These are phyloP conservation scores for Falco rusticolus DNA, from an alignment of 2,797 vertebrate genomes.

Conservation along the genomic window DNA sequence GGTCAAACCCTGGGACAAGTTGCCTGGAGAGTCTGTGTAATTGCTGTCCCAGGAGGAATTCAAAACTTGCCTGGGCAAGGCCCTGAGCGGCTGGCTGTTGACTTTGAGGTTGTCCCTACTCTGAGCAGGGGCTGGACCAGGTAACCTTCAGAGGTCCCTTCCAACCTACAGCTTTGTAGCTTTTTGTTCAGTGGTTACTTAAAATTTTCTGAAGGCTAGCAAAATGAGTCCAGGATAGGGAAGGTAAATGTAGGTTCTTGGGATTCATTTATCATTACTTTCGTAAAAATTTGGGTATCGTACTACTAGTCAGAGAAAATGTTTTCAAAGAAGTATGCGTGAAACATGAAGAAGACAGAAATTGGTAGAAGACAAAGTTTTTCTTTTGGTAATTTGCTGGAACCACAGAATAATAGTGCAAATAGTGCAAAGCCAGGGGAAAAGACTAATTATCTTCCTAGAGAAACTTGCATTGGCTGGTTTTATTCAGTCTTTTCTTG, in stretches of 20 bases:
- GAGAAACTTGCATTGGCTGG: background rate
- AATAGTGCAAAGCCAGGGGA: background rate
- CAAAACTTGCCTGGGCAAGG: slow-evolving; percentile 12
- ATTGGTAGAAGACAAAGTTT: background rate
- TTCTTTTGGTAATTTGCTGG: background rate
- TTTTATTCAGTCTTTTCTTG: background rate
- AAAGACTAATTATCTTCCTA: background rate
- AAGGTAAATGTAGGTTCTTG: background rate
- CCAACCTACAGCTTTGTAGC: background rate
- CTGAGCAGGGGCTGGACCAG: background rate
- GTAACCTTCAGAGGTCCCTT: background rate
- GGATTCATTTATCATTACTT: background rate
- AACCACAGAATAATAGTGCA: background rate
- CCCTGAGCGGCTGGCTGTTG: background rate
- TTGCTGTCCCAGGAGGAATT: background rate
- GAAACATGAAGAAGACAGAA: background rate
- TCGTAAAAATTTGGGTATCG: background rate
- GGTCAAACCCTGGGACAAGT: slow-evolving; percentile 28
- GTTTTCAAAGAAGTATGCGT: background rate
- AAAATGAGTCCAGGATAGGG: background rate
- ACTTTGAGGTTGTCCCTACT: background rate
- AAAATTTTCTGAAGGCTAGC: background rate
- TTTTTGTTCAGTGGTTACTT: slow-evolving; percentile 1
- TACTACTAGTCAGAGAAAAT: background rate
- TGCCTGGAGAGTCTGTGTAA: background rate